Evolutionary conservation across 2,888 invertebrate genomes (phyloP).

Genomic region (Chrysotoxum bicinctum): DNA sequence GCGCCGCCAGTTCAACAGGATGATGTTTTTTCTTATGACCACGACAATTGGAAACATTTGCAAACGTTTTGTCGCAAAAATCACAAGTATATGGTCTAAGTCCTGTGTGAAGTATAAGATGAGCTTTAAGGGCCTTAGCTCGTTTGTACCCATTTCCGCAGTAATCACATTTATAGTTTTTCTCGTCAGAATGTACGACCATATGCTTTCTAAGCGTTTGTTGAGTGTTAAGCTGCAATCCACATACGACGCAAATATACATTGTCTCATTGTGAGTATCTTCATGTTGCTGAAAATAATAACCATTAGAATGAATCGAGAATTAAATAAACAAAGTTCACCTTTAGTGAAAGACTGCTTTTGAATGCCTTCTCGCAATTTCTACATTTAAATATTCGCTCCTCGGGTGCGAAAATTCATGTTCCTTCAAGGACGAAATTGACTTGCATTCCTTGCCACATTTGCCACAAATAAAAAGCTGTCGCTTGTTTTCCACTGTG

Average conservation of each 20-base stretch:
- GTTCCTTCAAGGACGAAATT: constrained; percentile 17
- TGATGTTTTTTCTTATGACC: constrained; percentile 81
- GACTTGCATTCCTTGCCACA: constrained; percentile 2
- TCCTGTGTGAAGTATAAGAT: constrained; percentile 80
- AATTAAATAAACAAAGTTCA: neutral
- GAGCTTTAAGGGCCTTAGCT: constrained; percentile 80
- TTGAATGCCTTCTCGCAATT: constrained; percentile 49
- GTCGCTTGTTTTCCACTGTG: neutral
- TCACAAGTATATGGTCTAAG: constrained; percentile 80
- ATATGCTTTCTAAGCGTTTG: constrained; percentile 79
- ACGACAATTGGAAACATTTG: constrained; percentile 81
- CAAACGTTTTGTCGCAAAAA: constrained; percentile 80
- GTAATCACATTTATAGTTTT: constrained; percentile 79
- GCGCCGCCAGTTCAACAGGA: constrained; percentile 80
- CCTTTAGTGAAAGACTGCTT: neutral
- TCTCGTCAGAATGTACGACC: constrained; percentile 79
- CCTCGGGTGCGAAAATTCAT: constrained; percentile 48
- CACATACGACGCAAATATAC: constrained; percentile 79
- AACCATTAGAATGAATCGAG: neutral
- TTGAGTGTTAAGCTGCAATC: constrained; percentile 78
- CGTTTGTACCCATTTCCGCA: constrained; percentile 80
- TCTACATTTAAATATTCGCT: constrained; percentile 44
- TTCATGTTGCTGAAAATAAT: constrained; percentile 76
- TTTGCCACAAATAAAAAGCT: neutral
- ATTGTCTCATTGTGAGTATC: constrained; percentile 79